Percentiles rank a stretch among this genome's conserved stretches.
These are phyloP conservation scores for Rhabdomys dilectus DNA, from an alignment of 2,113 vertebrate genomes.

Conservation along the genomic window DNA sequence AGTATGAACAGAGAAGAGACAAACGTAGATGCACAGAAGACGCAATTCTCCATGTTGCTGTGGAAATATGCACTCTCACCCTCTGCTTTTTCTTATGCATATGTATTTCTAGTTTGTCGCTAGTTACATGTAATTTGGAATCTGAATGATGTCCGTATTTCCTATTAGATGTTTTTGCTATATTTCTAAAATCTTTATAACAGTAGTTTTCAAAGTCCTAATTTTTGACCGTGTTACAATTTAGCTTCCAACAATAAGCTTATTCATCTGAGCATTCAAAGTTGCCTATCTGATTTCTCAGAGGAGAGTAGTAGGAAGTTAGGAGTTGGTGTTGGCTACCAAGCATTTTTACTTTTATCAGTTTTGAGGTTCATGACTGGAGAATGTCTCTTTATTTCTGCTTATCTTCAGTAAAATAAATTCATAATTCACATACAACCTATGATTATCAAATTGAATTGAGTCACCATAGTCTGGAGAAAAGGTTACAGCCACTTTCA, in stretches of 20 bases:
- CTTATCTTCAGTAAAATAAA: neutral
- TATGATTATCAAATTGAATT: neutral
- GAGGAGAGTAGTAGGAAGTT: too few relatives aligned
- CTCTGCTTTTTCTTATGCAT: neutral
- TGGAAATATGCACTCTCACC: neutral
- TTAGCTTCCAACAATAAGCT: neutral
- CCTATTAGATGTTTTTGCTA: neutral
- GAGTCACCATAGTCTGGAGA: neutral
- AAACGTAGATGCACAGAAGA: neutral
- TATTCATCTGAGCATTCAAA: neutral
- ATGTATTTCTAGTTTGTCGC: neutral
- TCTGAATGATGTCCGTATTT: neutral
- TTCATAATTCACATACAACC: neutral
- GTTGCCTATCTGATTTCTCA: neutral
- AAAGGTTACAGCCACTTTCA: neutral
- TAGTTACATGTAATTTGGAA: neutral
- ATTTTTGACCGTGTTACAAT: neutral
- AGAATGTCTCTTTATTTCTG: neutral
- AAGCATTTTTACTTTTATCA: neutral
- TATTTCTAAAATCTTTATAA: slow-evolving; percentile 3
- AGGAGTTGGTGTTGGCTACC: accelerated
- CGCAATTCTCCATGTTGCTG: neutral
- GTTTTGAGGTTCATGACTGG: neutral
- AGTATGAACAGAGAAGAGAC: neutral
- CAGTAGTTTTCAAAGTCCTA: neutral